Base-by-base conservation (phyloP, 2,797 vertebrate genomes). In the Chloroceryle amazona region DNA sequence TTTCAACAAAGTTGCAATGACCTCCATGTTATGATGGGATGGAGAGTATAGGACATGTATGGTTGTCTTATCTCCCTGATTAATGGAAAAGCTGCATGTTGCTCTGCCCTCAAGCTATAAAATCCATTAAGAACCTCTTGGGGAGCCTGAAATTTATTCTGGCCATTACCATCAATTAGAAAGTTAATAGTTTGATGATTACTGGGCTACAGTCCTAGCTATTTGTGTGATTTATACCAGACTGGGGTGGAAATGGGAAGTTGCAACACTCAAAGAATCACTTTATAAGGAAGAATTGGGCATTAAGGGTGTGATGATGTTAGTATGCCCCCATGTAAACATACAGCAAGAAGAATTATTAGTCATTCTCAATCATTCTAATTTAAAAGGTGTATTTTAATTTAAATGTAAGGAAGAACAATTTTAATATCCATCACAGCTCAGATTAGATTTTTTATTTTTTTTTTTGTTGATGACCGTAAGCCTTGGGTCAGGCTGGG, bases 61-160 rank as follows among this genome's bases (percentile, higher is more conserved):
- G 10, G 83, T 83, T 85, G 81, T 95, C 89, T 94, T 71, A 74
- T 92, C 79, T 92, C 47, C 5, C 78, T 95, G 96, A 96, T 93
- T 93, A 89, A 96, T 93, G 71, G 71, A 78, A 89, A 88, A 87
- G 66, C 66, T 90, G 95, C 89, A 86, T 90, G 85, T 80, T 90
- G 90, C 74, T 96, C 49, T 96, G 62, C 90, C 96, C 82, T 94
- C 65, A 37, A 92, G 82, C 93, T 95, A 63, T 66, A 96, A 93
- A 97, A 96, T 86, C 87, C 92, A 97, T 97, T 97, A 97, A 80
- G 91, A 66, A 91, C 93, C 66, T 88, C 67, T 90, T 90, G 91
- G 90, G 93, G 87, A 89, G 90, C 71, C 91, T 92, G 78, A 94
- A 95, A 97, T 96, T 97, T 96, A 96, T 94, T 96, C 85, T 96